These are phyloP conservation scores for Tapirus indicus DNA, from an alignment of 2,797 vertebrate genomes.

Conservation along the genomic window DNA sequence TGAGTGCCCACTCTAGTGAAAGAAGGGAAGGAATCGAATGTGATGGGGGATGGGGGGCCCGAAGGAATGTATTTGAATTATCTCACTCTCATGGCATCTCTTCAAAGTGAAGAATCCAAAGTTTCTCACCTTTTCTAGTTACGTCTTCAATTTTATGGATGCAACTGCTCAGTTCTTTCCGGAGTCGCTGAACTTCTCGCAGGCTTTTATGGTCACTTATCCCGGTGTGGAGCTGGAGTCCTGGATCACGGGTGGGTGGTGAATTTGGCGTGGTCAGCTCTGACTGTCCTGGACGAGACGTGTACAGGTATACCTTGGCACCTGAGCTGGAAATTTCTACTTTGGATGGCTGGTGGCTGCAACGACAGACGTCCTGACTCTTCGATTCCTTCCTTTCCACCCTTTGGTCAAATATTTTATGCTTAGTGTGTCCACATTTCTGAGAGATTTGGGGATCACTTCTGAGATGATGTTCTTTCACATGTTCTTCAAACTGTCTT, in stretches of 20 bases:
- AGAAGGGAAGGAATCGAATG: background rate
- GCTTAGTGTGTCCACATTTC: background rate
- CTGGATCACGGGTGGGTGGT: slow-evolving; percentile 87
- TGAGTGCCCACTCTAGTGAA: background rate
- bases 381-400: slow-evolving; percentile 58
- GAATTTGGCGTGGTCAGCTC: slow-evolving; percentile 79
- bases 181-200: slow-evolving; percentile 92
- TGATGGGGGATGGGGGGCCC: rapidly evolving
- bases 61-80: background rate
- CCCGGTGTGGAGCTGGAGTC: slow-evolving; percentile 49
- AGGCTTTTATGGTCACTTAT: slow-evolving; percentile 82
- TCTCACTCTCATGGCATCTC: background rate
- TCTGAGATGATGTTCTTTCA: slow-evolving; percentile 35
- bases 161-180: slow-evolving; percentile 92
- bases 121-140: slow-evolving; percentile 91
- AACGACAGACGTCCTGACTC: slow-evolving; percentile 37
- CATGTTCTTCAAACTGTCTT: slow-evolving; percentile 85
- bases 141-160: slow-evolving; percentile 94
- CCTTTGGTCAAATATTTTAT: background rate
- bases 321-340: slow-evolving; percentile 79
- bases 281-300: slow-evolving; percentile 79
- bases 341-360: slow-evolving; percentile 74
- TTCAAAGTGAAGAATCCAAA: background rate
- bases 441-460: slow-evolving; percentile 22
- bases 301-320: slow-evolving; percentile 82